These are phyloP conservation scores for Sussaba pulchella DNA, from an alignment of 2,888 invertebrate genomes.

Conservation along the genomic window DNA sequence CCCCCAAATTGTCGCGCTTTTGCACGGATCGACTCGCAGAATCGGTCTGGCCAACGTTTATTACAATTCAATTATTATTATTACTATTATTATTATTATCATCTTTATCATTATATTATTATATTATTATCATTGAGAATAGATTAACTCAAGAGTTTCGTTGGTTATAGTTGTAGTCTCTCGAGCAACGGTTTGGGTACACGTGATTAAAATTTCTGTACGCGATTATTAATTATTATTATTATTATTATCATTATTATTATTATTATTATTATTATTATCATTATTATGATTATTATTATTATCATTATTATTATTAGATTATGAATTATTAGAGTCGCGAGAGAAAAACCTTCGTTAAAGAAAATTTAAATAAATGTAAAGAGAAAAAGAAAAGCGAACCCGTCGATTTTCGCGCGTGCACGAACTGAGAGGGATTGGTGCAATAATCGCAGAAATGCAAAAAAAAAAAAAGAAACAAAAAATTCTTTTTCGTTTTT, in stretches of 20 bases:
- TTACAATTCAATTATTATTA: constrained; percentile 54
- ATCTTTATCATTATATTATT: constrained; percentile 48
- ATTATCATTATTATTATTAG: not conserved
- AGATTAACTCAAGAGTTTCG: constrained; percentile 33
- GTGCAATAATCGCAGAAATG: constrained; percentile 61
- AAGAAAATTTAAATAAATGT: constrained; percentile 40
- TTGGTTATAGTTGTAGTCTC: constrained; percentile 53
- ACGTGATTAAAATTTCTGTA: constrained; percentile 45
- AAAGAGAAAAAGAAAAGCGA: constrained; percentile 30
- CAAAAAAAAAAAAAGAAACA: constrained; percentile 41
- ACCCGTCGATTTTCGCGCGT: constrained; percentile 44
- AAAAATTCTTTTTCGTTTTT: constrained; percentile 13
- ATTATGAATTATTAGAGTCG: constrained; percentile 12
- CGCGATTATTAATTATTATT: constrained; percentile 32
- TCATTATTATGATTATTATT: constrained; percentile 2
- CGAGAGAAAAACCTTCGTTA: constrained; percentile 10
- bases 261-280: constrained; percentile 26
- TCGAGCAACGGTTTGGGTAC: constrained; percentile 47
- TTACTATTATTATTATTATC: constrained; percentile 38
- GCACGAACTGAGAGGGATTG: constrained; percentile 62
- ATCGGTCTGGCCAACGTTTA: constrained; percentile 61
- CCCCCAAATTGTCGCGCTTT: constrained; percentile 25
- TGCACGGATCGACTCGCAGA: constrained; percentile 58
- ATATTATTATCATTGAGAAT: constrained; percentile 34
- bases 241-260: constrained; percentile 22